Conservation (phyloP, 2,888 invertebrate genomes). For the Plebejus anna region DNA sequence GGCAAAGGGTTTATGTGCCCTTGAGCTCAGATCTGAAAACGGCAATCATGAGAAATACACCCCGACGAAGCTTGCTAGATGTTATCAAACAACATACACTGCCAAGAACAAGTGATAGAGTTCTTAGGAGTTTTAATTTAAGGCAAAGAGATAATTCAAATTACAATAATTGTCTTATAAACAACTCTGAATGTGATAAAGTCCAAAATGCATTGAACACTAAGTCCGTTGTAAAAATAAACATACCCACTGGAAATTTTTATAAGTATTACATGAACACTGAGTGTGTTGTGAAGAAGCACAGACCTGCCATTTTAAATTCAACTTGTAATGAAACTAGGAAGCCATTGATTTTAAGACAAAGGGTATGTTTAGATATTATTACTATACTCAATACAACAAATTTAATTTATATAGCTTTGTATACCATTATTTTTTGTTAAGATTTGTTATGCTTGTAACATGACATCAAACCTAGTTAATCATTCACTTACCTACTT, state of each 20-base stretch:
- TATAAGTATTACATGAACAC: conserved; percentile 38
- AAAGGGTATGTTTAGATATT: conserved; percentile 31
- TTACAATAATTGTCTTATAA: conserved; percentile 32
- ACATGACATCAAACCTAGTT: too few species aligned
- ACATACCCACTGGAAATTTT: conserved; percentile 32
- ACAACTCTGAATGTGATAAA: not conserved
- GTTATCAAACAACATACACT: conserved; percentile 31
- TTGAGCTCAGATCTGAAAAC: conserved; percentile 43
- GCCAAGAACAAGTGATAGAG: conserved; percentile 47
- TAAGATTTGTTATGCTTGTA: too few species aligned
- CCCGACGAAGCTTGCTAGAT: conserved; percentile 37
- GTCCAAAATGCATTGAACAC: conserved; percentile 1
- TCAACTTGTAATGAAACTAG: conserved; percentile 33
- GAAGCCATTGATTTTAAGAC: conserved; percentile 28
- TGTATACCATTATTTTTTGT: not conserved
- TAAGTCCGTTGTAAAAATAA: conserved; percentile 32
- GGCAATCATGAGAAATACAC: conserved; percentile 38
- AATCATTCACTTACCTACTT: too few species aligned
- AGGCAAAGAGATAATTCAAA: conserved; percentile 41
- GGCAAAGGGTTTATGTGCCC: conserved; percentile 38
- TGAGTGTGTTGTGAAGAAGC: conserved; percentile 39
- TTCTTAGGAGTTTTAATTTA: conserved; percentile 53
- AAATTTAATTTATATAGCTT: not conserved
- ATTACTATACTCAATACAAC: not conserved
- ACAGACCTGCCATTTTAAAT: conserved; percentile 36